Conservation (phyloP, 2,888 invertebrate genomes). For the Spodoptera exigua region DNA sequence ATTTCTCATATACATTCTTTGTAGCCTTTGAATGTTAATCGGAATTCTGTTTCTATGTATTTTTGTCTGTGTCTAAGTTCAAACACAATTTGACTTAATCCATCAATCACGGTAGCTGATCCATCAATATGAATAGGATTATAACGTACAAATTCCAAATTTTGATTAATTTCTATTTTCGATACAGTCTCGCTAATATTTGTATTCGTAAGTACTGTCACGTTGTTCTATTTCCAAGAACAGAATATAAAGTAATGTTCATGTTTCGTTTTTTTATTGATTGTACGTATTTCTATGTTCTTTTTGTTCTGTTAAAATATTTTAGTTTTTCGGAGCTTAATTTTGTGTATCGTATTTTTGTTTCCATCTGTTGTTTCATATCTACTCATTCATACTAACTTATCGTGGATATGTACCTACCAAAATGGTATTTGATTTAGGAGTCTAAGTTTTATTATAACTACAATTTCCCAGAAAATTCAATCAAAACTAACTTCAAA, state of each 20-base stretch:
- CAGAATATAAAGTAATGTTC: slow-evolving; percentile 24
- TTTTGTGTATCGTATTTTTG: neutral
- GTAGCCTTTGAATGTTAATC: neutral
- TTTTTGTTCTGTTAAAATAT: slow-evolving; percentile 3
- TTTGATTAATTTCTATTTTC: slow-evolving; percentile 43
- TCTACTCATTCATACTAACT: too few species aligned
- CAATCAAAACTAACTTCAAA: neutral
- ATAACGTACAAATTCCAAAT: slow-evolving; percentile 17
- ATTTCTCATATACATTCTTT: neutral
- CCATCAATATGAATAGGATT: slow-evolving; percentile 33
- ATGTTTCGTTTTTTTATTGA: slow-evolving; percentile 12
- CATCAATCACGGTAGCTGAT: slow-evolving; percentile 41
- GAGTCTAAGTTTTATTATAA: too few species aligned
- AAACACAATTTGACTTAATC: slow-evolving; percentile 37
- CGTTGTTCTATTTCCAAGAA: slow-evolving; percentile 19
- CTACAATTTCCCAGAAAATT: neutral
- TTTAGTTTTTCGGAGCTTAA: neutral
- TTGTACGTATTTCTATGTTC: neutral
- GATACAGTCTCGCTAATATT: slow-evolving; percentile 32
- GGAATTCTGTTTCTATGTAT: slow-evolving; percentile 2
- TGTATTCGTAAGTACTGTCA: slow-evolving; percentile 37
- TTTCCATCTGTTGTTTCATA: too few species aligned
- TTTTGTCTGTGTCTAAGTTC: neutral
- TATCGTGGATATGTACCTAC: too few species aligned
- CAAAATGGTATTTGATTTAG: too few species aligned